Conservation (phyloP, 2,888 invertebrate genomes). For the Anthophora plumipes region DNA sequence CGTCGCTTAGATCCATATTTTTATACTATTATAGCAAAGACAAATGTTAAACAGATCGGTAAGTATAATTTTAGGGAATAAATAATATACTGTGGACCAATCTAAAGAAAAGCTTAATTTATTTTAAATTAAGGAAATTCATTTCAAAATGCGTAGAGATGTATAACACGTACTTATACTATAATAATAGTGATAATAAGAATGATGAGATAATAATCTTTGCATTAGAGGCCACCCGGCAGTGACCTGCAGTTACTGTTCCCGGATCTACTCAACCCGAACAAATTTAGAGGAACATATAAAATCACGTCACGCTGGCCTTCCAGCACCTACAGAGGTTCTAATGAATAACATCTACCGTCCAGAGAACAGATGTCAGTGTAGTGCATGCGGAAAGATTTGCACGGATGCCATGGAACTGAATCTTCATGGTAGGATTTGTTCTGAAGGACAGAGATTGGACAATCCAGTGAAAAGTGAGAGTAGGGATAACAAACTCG, state of each 20-base stretch:
- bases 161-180: not conserved
- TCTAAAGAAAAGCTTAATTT: not conserved
- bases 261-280: constrained; percentile 84
- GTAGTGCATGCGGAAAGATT: constrained; percentile 81
- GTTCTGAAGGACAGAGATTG: constrained; percentile 72
- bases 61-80: constrained; percentile 12
- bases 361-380: constrained; percentile 77
- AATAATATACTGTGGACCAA: not conserved
- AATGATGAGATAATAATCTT: constrained; percentile 36
- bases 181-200: constrained; percentile 7
- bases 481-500: constrained; percentile 81
- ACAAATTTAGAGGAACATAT: constrained; percentile 84
- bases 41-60: not conserved
- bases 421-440: constrained; percentile 80
- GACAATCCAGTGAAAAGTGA: constrained; percentile 81
- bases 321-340: constrained; percentile 77
- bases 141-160: constrained; percentile 5
- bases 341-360: constrained; percentile 47
- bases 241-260: constrained; percentile 84
- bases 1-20: not conserved
- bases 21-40: not conserved
- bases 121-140: not conserved
- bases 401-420: constrained; percentile 80
- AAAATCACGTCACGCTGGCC: constrained; percentile 83
- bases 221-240: constrained; percentile 84